Conservation (phyloP, 2,888 invertebrate species). For the Suillia variegata region DNA sequence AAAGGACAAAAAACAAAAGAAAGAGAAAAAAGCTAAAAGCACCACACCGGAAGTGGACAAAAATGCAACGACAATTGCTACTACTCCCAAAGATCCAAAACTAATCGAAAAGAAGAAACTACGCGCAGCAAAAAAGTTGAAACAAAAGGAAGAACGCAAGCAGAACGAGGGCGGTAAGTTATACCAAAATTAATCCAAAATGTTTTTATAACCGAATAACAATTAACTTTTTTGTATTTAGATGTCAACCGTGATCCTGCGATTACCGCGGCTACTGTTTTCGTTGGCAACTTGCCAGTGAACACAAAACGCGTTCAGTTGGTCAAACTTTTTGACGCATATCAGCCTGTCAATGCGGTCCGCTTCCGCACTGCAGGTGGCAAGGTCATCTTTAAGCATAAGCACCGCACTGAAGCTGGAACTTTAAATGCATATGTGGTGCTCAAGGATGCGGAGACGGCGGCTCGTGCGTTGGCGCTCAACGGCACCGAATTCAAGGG, state of each 20-base stretch:
- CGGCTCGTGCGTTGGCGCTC: slow-evolving; percentile 44
- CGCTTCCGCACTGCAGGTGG: slow-evolving; percentile 55
- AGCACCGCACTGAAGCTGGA: slow-evolving; percentile 45
- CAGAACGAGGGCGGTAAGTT: slow-evolving; percentile 29
- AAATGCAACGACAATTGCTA: background rate
- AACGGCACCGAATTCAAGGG: slow-evolving; percentile 54
- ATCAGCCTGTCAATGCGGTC: slow-evolving; percentile 45
- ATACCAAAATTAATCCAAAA: background rate
- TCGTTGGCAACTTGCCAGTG: slow-evolving; percentile 58
- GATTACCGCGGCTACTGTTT: slow-evolving; percentile 49
- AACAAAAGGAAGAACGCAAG: slow-evolving; percentile 24
- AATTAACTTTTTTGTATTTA: background rate
- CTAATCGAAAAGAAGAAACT: background rate
- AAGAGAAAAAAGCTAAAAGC: background rate
- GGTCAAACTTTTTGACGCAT: slow-evolving; percentile 42
- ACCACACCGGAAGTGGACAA: background rate
- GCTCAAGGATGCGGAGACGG: slow-evolving; percentile 41
- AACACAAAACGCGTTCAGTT: slow-evolving; percentile 57
- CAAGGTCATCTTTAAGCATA: slow-evolving; percentile 49
- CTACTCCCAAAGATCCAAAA: background rate
- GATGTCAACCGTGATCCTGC: slow-evolving; percentile 35
- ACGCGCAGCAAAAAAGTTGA: slow-evolving; percentile 18
- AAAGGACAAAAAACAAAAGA: slow-evolving; percentile 18
- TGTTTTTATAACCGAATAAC: background rate
- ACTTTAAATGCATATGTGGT: slow-evolving; percentile 56